These are phyloP conservation scores for Coenonympha glycerion DNA, from an alignment of 2,888 invertebrate genomes.

Conservation along the genomic window DNA sequence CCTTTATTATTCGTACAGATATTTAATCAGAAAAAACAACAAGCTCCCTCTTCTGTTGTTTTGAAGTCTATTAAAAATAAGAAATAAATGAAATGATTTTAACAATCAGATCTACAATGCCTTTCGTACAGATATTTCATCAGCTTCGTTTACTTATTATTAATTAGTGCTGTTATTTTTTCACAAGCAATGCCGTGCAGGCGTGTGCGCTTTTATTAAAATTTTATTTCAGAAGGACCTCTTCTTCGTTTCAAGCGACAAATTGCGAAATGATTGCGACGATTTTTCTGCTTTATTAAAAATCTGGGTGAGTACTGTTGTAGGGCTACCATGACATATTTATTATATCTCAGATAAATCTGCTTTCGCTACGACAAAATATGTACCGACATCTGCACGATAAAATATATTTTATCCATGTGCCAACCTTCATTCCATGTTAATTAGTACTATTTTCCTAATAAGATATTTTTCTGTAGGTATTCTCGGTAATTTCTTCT, in stretches of 20 bases:
- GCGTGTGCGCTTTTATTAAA: conserved; percentile 19
- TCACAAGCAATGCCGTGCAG: conserved; percentile 5
- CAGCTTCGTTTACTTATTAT: conserved; percentile 16
- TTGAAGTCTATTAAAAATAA: no score
- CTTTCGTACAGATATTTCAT: conserved; percentile 11
- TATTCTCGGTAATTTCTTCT: no score
- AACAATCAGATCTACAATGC: neutral
- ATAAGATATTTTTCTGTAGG: no score
- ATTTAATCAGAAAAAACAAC: conserved; percentile 12
- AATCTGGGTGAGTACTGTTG: neutral
- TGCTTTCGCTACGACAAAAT: no score
- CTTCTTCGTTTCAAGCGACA: conserved; percentile 2
- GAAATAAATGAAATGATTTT: neutral
- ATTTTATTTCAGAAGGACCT: conserved; percentile 13
- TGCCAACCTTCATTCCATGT: no score
- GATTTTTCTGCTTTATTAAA: conserved; percentile 14
- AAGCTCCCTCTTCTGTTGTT: no score
- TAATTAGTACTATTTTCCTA: no score
- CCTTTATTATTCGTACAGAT: conserved; percentile 11
- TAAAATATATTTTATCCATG: no score
- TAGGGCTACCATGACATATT: no score
- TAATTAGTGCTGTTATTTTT: conserved; percentile 20
- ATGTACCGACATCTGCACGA: no score
- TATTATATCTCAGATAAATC: no score
- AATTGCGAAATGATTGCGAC: conserved; percentile 15